Evolutionary conservation across 2,888 invertebrate genomes (phyloP).

Genomic region (Crepidodera aurea): DNA sequence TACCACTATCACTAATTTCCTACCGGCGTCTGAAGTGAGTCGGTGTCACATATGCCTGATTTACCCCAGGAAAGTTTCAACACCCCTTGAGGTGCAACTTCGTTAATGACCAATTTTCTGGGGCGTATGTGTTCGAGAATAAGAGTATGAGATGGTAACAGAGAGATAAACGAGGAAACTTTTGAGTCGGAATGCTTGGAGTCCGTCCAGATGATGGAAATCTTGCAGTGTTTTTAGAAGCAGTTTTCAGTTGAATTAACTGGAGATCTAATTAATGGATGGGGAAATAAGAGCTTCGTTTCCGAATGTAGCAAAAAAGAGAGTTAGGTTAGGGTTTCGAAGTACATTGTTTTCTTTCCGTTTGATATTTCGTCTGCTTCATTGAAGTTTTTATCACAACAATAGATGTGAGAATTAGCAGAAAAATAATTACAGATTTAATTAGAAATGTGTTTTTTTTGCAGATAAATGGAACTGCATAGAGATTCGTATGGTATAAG

Average conservation of each 20-base stretch:
- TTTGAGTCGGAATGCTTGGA: constrained; percentile 11
- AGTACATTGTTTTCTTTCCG: not conserved
- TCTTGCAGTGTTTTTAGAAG: constrained; percentile 11
- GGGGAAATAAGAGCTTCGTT: constrained; percentile 7
- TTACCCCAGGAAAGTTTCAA: constrained; percentile 26
- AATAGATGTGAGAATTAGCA: too few relatives aligned
- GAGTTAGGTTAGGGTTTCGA: not conserved
- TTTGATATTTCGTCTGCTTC: not conserved
- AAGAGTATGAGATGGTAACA: constrained; percentile 25
- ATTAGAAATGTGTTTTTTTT: too few relatives aligned
- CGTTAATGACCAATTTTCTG: constrained; percentile 38
- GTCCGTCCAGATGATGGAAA: constrained; percentile 13
- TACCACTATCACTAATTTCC: not conserved
- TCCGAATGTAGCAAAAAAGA: not conserved
- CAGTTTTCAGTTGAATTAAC: constrained; percentile 8
- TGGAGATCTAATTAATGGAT: constrained; percentile 15
- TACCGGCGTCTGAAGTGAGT: not conserved
- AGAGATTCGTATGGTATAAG: too few relatives aligned
- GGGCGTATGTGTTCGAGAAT: constrained; percentile 24
- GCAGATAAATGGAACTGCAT: too few relatives aligned
- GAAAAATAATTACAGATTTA: too few relatives aligned
- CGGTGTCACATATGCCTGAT: constrained; percentile 29
- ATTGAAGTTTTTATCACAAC: too few relatives aligned
- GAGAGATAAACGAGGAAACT: constrained; percentile 33
- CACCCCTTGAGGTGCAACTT: constrained; percentile 32